Conservation (phyloP, 2,113 vertebrate species). For the Myxocyprinus asiaticus region DNA sequence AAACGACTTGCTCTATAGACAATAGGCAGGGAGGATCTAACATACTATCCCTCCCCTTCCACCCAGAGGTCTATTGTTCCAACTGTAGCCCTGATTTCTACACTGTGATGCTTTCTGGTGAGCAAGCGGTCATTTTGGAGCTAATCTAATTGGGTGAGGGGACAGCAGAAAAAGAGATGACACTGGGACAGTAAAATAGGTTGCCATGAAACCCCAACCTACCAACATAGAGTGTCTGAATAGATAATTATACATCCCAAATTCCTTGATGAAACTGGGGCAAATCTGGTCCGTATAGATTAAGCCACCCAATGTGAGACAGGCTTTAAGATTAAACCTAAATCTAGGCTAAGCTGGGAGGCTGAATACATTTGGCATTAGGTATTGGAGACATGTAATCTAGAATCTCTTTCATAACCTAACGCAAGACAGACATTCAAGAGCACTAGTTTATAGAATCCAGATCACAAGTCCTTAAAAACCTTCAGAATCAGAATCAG, state of each 20-base stretch:
- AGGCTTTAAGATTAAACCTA: constrained; percentile 18
- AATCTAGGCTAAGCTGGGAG: constrained; percentile 43
- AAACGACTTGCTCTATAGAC: constrained; percentile 35
- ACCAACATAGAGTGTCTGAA: neutral
- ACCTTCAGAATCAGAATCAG: neutral
- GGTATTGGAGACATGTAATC: constrained; percentile 16
- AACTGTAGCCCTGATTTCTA: constrained; percentile 29
- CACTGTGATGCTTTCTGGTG: constrained; percentile 27
- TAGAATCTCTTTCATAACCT: constrained; percentile 7
- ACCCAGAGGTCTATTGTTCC: constrained; percentile 29
- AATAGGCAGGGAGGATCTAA: constrained; percentile 49
- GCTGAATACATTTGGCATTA: constrained; percentile 25
- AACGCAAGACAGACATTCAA: neutral
- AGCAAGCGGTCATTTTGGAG: constrained; percentile 33
- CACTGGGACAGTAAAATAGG: neutral
- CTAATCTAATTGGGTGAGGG: constrained; percentile 41
- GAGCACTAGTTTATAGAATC: constrained; percentile 3
- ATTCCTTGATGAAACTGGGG: constrained; percentile 40
- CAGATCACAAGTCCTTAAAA: constrained; percentile 3
- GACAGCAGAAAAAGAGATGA: constrained; percentile 25
- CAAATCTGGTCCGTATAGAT: constrained; percentile 27
- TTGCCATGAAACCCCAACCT: neutral
- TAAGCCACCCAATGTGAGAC: constrained; percentile 26
- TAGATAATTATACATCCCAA: neutral
- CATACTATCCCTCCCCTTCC: constrained; percentile 41